Base-by-base conservation (phyloP, 2,888 invertebrate species). In the Anaspis maculata region DNA sequence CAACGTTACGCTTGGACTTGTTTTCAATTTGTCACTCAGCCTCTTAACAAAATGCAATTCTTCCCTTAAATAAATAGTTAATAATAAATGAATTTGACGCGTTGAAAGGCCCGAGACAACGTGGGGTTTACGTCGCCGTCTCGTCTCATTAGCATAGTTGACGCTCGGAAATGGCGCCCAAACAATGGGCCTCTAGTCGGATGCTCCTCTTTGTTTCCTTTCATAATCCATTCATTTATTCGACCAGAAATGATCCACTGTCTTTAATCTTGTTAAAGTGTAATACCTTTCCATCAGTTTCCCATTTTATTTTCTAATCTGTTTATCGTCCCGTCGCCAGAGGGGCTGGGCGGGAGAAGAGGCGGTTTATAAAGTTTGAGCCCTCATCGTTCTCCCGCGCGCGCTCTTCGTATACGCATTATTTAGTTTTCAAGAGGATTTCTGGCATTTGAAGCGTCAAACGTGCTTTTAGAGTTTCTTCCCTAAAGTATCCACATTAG, bases 271-370 rank as follows among this genome's bases (percentile, higher is more conserved):
- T 47, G 57, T 63, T 60, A 61, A 54, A 52, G 45, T 51, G 54
- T 61, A 61, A 62, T 59, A 59, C 58, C 58, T 58, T 54, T 59
- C 56, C 59, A 56, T 59, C 57, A 59, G 54, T 52, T 53, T 52
- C 56, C 57, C 52, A 59, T 61, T 61, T 55, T 54, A 51, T 53
- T 58, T 58, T 54, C 57, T 61, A 63, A 63, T 63, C 63, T 61
- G 61, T 61, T 62, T 62, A 61, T 57, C 50, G 56, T 50, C 53
- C n/a, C n/a, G n/a, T n/a, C n/a, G n/a, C n/a, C n/a, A n/a, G n/a
- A n/a, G n/a, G n/a, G n/a, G n/a, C n/a, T n/a, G n/a, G 48, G 41
- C 12, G 46, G 46, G 40, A 37, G 53, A n/a, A n/a, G n/a, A n/a
- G n/a, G 50, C 50, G 49, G 54, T 54, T 56, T 51, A 55, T 50